Conservation (phyloP, 2,888 invertebrate species). For the Drosophila neutralis region DNA sequence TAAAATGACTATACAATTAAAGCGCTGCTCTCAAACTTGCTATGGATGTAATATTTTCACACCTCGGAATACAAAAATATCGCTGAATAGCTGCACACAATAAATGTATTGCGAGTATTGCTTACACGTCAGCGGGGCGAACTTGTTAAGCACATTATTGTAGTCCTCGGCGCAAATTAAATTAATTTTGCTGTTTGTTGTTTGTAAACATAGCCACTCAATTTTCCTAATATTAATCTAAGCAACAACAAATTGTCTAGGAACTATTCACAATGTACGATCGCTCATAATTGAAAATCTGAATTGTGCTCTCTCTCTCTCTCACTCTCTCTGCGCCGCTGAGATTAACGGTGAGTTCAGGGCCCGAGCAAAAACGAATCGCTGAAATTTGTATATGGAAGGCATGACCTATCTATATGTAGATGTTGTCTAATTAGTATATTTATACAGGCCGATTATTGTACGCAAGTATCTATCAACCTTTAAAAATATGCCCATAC, state of each 20-base stretch:
- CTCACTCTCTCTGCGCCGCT: background rate
- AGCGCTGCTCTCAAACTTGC: background rate
- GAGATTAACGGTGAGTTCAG: background rate
- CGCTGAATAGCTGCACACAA: background rate
- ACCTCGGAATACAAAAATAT: background rate
- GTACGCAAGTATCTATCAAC: background rate
- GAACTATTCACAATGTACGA: background rate
- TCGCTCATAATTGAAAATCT: background rate
- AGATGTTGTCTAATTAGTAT: background rate
- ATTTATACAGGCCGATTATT: background rate
- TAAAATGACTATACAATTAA: background rate
- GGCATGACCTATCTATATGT: slow-evolving; percentile 7
- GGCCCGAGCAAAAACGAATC: background rate
- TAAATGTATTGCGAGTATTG: background rate
- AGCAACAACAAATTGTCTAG: background rate
- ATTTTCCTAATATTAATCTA: background rate
- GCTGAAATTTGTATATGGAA: background rate
- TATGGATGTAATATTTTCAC: slow-evolving; percentile 5
- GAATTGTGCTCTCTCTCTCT: background rate
- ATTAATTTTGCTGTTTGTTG: background rate
- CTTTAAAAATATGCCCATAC: background rate
- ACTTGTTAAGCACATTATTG: background rate
- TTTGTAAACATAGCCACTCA: background rate
- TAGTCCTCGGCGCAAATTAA: background rate
- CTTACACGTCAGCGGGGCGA: background rate